A percentile compares a stretch with the other conserved stretches of the same genome.
Conservation (phyloP, 2,113 vertebrate species). For the Pantherophis guttatus region DNA sequence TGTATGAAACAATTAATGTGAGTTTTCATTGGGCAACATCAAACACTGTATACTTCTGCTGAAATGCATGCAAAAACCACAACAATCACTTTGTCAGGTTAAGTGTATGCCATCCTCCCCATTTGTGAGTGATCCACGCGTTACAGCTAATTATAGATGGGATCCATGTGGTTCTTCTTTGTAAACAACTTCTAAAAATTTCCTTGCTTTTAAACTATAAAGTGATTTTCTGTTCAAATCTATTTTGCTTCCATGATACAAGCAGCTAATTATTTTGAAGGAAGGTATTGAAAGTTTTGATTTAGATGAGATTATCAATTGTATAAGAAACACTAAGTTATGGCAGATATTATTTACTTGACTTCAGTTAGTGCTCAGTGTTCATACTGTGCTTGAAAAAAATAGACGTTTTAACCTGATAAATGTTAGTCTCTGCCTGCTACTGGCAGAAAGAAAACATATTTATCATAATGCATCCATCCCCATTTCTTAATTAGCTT, state of each 20-base stretch:
- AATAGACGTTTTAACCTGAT: background rate
- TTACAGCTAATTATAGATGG: background rate
- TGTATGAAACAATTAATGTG: background rate
- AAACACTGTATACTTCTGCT: background rate
- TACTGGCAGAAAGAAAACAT: background rate
- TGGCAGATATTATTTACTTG: background rate
- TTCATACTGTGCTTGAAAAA: background rate
- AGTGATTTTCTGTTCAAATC: conserved; percentile 1
- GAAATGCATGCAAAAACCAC: background rate
- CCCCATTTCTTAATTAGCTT: background rate
- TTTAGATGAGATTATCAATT: conserved; percentile 51
- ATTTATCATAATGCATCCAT: background rate
- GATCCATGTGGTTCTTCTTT: background rate
- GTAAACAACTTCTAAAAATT: background rate
- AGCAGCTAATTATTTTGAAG: conserved; percentile 1
- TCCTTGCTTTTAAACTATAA: conserved; percentile 4
- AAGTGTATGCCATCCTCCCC: background rate
- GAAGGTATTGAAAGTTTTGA: background rate
- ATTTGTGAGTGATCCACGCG: background rate
- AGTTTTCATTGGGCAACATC: background rate
- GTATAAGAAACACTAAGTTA: conserved; percentile 65
- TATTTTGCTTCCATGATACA: conserved; percentile 31
- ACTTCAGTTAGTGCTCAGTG: background rate
- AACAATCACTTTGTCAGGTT: background rate
- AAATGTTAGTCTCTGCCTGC: background rate